Percentiles rank a stretch among this genome's conserved stretches.
phyloP scores from a whole-genome alignment of 2,797 vertebrate species.

The Coranthus polyacanthus region DNA sequence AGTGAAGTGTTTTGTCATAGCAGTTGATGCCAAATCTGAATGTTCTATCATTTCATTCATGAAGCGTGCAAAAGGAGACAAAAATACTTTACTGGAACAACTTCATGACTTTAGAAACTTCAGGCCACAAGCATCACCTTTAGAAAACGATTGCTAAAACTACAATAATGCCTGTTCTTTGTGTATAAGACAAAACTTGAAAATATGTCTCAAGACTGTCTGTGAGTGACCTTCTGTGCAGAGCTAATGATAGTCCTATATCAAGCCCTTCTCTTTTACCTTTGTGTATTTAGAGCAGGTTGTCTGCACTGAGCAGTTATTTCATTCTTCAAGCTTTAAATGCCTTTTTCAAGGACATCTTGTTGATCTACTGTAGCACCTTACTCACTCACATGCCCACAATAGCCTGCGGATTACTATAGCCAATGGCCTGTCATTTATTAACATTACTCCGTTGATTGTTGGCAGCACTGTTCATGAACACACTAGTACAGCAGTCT shows the following conservation, averaged over 20 bases:
- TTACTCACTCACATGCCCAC: not conserved
- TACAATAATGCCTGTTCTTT: not conserved
- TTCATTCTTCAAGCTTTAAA: conserved; percentile 34
- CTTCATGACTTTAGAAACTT: too few species aligned
- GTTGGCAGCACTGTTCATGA: not conserved
- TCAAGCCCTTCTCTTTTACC: not conserved
- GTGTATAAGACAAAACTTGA: not conserved
- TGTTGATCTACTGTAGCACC: conserved; percentile 22
- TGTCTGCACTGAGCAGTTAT: conserved; percentile 4
- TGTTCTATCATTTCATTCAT: too few species aligned
- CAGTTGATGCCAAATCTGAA: too few species aligned
- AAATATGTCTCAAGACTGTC: not conserved
- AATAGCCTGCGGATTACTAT: not conserved
- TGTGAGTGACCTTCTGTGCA: conserved; percentile 1
- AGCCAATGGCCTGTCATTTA: not conserved
- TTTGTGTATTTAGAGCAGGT: not conserved
- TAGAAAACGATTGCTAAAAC: too few species aligned
- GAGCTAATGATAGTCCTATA: not conserved
- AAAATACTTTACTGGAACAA: not conserved
- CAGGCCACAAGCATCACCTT: conserved; percentile 6
- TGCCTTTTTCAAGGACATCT: conserved; percentile 18
- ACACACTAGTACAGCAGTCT: not conserved
- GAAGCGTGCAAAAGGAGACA: not conserved
- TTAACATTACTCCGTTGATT: not conserved
- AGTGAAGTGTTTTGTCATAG: too few species aligned